Conservation (phyloP, 2,113 vertebrate genomes). For the Pelmatolapia mariae region DNA sequence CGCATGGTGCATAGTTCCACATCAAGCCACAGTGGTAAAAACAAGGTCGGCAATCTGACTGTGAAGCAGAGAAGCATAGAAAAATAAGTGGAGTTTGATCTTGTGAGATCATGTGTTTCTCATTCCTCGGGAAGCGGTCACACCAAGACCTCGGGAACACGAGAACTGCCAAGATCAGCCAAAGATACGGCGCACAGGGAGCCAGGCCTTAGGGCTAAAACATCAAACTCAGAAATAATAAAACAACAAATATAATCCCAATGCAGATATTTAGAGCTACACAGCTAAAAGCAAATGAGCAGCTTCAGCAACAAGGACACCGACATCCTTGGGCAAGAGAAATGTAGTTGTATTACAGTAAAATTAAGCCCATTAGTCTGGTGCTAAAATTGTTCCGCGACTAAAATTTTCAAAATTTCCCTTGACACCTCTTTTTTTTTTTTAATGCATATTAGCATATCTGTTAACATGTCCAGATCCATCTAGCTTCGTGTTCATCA, state of each 20-base stretch:
- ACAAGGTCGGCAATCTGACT: neutral
- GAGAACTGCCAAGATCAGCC: constrained; percentile 59
- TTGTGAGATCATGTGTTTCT: constrained; percentile 29
- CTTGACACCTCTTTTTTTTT: neutral
- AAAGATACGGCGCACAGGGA: constrained; percentile 32
- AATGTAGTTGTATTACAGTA: constrained; percentile 27
- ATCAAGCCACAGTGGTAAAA: neutral
- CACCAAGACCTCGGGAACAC: constrained; percentile 39
- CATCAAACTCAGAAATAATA: constrained; percentile 53
- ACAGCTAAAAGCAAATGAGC: constrained; percentile 60
- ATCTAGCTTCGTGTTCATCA: constrained; percentile 22
- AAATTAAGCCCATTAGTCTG: constrained; percentile 41
- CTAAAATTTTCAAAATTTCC: neutral
- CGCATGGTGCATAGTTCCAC: neutral
- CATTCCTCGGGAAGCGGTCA: constrained; percentile 38
- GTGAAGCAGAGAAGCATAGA: neutral
- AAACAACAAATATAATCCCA: constrained; percentile 58
- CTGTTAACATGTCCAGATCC: neutral
- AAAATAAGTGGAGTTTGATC: neutral
- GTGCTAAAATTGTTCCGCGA: neutral
- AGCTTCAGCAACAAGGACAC: constrained; percentile 53
- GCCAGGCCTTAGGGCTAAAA: constrained; percentile 27
- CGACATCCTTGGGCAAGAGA: constrained; percentile 22
- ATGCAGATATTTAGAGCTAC: constrained; percentile 51
- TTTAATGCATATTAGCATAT: neutral